phyloP scores from a whole-genome alignment of 2,113 vertebrate genomes.

The Okapia johnstoni region DNA sequence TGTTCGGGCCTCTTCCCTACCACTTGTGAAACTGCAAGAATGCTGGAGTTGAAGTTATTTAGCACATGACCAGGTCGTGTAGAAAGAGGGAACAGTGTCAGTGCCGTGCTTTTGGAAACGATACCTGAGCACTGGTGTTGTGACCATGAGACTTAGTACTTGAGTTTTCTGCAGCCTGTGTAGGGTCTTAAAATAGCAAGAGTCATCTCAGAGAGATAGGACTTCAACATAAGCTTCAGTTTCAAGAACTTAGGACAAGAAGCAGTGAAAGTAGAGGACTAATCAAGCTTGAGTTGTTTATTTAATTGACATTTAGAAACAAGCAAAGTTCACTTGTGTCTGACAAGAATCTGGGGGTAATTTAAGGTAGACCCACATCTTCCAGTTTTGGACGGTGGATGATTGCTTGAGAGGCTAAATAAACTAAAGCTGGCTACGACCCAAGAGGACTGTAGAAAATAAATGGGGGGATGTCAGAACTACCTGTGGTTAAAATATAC shows the following conservation, averaged over 20 bases:
- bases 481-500: neutral
- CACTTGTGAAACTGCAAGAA: neutral
- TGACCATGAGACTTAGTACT: neutral
- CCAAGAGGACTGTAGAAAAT: neutral
- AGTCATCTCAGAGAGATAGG: neutral
- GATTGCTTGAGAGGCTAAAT: neutral
- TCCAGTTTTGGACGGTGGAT: neutral
- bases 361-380: neutral
- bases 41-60: neutral
- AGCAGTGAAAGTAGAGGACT: neutral
- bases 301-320: neutral
- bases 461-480: neutral
- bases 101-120: neutral
- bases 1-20: neutral
- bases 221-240: neutral
- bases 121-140: neutral
- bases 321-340: neutral
- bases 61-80: accelerated
- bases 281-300: neutral
- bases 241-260: neutral
- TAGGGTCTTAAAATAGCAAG: neutral
- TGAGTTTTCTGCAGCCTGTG: neutral
- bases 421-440: neutral
- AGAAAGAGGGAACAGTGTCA: neutral
- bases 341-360: neutral